Evolutionary conservation across 1,140 invertebrate genomes (phyloP).

Genomic region (Tetragnatha versicolor): DNA sequence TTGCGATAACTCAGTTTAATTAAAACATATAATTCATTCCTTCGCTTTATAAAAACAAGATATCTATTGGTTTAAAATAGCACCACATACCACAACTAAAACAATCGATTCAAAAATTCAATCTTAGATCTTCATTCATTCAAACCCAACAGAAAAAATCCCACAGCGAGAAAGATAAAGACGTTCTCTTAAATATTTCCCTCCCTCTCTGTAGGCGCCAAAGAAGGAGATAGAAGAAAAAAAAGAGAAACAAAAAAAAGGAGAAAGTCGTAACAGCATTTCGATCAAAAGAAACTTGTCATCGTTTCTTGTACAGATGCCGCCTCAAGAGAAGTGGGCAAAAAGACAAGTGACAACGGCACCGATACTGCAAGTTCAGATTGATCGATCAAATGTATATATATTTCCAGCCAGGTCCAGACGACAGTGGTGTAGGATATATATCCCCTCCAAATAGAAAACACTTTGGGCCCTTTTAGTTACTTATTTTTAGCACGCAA

Average conservation of each 20-base stretch:
- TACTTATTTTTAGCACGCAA: neutral
- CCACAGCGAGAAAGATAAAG: too few species aligned
- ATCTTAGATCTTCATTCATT: too few species aligned
- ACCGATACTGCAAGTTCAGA: conserved; percentile 49
- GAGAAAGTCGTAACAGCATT: conserved; percentile 15
- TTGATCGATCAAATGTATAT: conserved; percentile 45
- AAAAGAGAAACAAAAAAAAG: neutral
- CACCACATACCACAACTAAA: too few species aligned
- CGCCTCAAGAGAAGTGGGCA: conserved; percentile 51
- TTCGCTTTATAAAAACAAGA: too few species aligned
- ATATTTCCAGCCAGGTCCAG: conserved; percentile 6
- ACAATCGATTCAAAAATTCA: too few species aligned
- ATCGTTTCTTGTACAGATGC: conserved; percentile 33
- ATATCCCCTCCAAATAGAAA: too few species aligned
- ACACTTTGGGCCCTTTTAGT: neutral
- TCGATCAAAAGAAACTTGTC: conserved; percentile 52
- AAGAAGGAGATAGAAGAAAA: neutral
- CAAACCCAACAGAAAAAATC: too few species aligned
- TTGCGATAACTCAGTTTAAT: too few species aligned
- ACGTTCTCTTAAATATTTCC: neutral
- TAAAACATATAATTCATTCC: too few species aligned
- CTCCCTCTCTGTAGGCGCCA: neutral
- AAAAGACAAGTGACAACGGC: conserved; percentile 40
- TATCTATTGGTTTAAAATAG: too few species aligned
- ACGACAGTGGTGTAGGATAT: conserved; percentile 22